A percentile compares a stretch with the other conserved stretches of the same genome.
These are phyloP conservation scores for Clanis bilineata DNA, from an alignment of 2,888 invertebrate species.

Conservation along the genomic window DNA sequence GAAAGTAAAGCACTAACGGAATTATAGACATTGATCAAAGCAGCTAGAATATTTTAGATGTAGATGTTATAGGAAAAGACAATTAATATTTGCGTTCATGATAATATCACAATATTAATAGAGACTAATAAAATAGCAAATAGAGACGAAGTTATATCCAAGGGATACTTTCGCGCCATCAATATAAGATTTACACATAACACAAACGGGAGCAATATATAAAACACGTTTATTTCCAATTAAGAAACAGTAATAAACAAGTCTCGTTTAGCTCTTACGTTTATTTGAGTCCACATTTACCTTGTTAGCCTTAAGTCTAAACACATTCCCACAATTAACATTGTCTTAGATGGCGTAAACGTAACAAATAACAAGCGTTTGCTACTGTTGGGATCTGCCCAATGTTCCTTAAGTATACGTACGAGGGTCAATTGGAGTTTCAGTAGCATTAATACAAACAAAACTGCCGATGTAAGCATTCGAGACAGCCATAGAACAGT, in stretches of 20 bases:
- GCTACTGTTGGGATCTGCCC: conserved; percentile 1
- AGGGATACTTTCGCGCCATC: too few species aligned
- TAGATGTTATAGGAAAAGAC: too few species aligned
- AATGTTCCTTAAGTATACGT: conserved; percentile 44
- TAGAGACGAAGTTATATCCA: too few species aligned
- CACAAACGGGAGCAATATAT: not conserved
- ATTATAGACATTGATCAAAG: too few species aligned
- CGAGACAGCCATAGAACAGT: conserved; percentile 55
- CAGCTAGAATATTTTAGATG: too few species aligned
- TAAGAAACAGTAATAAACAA: not conserved
- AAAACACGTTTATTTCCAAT: not conserved
- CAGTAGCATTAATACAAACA: conserved; percentile 67
- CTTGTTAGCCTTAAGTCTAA: conserved; percentile 3
- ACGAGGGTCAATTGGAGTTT: conserved; percentile 59
- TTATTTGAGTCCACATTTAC: not conserved
- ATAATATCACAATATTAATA: too few species aligned
- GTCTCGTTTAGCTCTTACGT: not conserved
- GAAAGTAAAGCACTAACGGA: too few species aligned
- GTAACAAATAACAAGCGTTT: conserved; percentile 12
- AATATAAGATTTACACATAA: too few species aligned
- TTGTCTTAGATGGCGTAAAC: conserved; percentile 6
- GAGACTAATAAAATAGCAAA: too few species aligned
- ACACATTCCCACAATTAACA: not conserved
- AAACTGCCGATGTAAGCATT: conserved; percentile 61
- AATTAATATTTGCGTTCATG: too few species aligned